Percentiles rank a stretch among this genome's conserved stretches.
Conservation (phyloP, 2,113 vertebrate species). For the zebrafish (Danio rerio) region GRCz12tu NC_133191.1:54662501-54663000, state of each 20-base stretch:
- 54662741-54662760: slow-evolving; percentile 63
- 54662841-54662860: slow-evolving; percentile 87
- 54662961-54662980: slow-evolving; percentile 72
- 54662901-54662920: slow-evolving; percentile 66
- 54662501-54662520: too few relatives aligned
- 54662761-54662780: slow-evolving; percentile 61
- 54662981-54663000: slow-evolving; percentile 71
- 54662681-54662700: slow-evolving; percentile 98
- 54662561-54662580: too few relatives aligned
- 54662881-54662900: slow-evolving; percentile 66
- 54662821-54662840: slow-evolving; percentile 79
- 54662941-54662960: slow-evolving; percentile 68
- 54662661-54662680: slow-evolving; percentile 98
- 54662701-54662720: slow-evolving; percentile 75
- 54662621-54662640: slow-evolving; percentile 98
- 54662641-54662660: slow-evolving; percentile 96
- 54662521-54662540: too few relatives aligned
- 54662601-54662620: slow-evolving; percentile 73
- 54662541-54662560: too few relatives aligned
- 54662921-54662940: slow-evolving; percentile 66
- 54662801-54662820: slow-evolving; percentile 75
- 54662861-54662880: slow-evolving; percentile 62
- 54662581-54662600: too few relatives aligned
- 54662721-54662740: slow-evolving; percentile 72
- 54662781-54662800: slow-evolving; percentile 48